phyloP scores from a whole-genome alignment of 1,140 invertebrate species.

The Drosophila guanche region DNA sequence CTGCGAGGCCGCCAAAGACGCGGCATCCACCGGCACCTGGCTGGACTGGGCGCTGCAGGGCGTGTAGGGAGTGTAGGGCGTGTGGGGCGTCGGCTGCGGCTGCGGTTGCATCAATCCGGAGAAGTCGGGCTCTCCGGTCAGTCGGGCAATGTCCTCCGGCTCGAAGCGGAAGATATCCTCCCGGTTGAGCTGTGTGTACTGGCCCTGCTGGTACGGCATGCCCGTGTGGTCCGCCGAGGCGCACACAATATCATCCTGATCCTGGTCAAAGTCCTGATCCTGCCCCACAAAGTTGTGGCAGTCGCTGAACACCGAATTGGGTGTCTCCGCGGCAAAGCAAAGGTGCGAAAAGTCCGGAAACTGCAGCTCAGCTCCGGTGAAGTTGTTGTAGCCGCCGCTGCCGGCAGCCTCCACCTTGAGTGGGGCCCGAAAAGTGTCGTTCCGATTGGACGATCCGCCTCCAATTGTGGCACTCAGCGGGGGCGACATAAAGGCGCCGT shows the following conservation, averaged over 20 bases:
- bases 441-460: not conserved
- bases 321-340: slow-evolving; percentile 72
- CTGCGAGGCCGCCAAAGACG: slow-evolving; percentile 1
- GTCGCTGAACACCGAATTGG: slow-evolving; percentile 76
- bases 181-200: slow-evolving; percentile 67
- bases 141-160: slow-evolving; percentile 79
- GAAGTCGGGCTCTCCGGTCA: slow-evolving; percentile 50
- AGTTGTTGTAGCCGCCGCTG: slow-evolving; percentile 24
- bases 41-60: slow-evolving; percentile 52
- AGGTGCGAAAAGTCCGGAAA: slow-evolving; percentile 78
- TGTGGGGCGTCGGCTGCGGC: slow-evolving; percentile 30
- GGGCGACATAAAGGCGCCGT: slow-evolving; percentile 70
- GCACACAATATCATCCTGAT: slow-evolving; percentile 67
- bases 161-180: slow-evolving; percentile 83
- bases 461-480: slow-evolving; percentile 64
- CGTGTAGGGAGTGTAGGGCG: slow-evolving; percentile 66
- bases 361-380: slow-evolving; percentile 53
- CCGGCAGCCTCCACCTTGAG: slow-evolving; percentile 14
- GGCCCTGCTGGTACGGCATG: slow-evolving; percentile 66
- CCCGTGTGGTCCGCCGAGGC: slow-evolving; percentile 40
- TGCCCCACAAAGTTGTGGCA: slow-evolving; percentile 39
- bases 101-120: slow-evolving; percentile 11
- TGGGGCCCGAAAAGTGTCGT: slow-evolving; percentile 42
- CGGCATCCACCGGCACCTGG: slow-evolving; percentile 14
- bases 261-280: slow-evolving; percentile 49